Percentiles rank a stretch among this genome's conserved stretches.
Evolutionary conservation across 2,888 invertebrate genomes (phyloP).

Genomic region (Cenopis cana): DNA sequence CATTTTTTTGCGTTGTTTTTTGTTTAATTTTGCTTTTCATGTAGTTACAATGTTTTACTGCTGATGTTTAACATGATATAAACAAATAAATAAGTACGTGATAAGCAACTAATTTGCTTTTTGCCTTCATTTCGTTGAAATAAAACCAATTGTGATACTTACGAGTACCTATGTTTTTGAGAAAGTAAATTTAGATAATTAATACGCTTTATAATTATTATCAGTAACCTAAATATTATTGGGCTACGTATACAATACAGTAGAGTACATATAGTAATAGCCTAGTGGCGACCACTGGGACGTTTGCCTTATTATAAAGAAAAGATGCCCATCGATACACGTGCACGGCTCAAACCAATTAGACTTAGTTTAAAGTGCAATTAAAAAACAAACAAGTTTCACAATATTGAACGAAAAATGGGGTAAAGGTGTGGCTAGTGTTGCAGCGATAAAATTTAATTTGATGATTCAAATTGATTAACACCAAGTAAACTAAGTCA

Average conservation of each 20-base stretch:
- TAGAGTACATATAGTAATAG: not conserved
- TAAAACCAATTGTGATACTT: not conserved
- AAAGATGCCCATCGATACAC: constrained; percentile 14
- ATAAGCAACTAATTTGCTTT: no score
- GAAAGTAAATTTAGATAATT: no score
- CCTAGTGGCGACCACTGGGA: not conserved
- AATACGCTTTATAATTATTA: no score
- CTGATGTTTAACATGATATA: no score
- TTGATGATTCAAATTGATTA: no score
- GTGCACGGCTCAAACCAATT: constrained; percentile 41
- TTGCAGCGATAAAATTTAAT: constrained; percentile 4
- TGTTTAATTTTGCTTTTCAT: no score
- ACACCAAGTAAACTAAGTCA: no score
- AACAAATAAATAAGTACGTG: no score
- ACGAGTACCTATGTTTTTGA: no score
- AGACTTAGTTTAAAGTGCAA: constrained; percentile 44
- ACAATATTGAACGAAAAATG: constrained; percentile 44
- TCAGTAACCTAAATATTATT: not conserved
- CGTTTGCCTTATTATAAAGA: constrained; percentile 1
- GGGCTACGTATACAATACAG: not conserved
- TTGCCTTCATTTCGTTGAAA: not conserved
- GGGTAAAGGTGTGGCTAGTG: constrained; percentile 7
- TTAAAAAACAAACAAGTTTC: constrained; percentile 42
- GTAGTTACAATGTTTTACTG: no score
- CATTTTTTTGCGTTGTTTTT: no score